These are phyloP conservation scores for Tupiocoris notatus DNA, from an alignment of 2,888 invertebrate species.

Conservation along the genomic window DNA sequence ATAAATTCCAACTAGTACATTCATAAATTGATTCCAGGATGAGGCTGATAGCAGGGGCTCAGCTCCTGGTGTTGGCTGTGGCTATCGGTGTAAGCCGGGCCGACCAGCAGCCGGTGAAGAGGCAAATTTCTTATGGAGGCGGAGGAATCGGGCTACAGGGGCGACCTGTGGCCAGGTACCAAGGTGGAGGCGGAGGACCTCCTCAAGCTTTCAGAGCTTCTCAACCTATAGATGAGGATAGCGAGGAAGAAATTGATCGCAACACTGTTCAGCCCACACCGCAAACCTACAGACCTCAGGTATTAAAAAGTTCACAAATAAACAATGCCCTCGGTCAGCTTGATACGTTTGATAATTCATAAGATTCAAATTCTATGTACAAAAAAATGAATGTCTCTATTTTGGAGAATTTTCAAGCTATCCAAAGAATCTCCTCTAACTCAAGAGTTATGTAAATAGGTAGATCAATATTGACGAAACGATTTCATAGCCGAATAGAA, in stretches of 20 bases:
- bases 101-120: conserved; percentile 10
- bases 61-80: background rate
- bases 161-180: conserved; percentile 17
- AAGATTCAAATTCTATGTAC: no score
- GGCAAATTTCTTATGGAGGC: conserved; percentile 28
- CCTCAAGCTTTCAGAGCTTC: conserved; percentile 51
- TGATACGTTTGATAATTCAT: no score
- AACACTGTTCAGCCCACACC: conserved; percentile 48
- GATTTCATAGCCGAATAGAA: no score
- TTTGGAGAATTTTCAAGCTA: background rate
- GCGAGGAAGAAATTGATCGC: conserved; percentile 50
- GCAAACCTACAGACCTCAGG: conserved; percentile 47
- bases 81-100: background rate
- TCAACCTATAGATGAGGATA: conserved; percentile 49
- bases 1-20: no score
- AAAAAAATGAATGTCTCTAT: background rate
- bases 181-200: conserved; percentile 15
- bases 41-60: conserved; percentile 15
- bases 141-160: background rate
- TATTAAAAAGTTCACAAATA: no score
- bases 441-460: no score
- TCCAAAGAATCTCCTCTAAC: no score
- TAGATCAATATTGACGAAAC: no score
- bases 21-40: conserved; percentile 5
- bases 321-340: no score